Evolutionary conservation across 2,797 vertebrate species (phyloP), one percentile per base, ranked within the genome.

Genomic region (Pipistrellus pygmaeus): DNA sequence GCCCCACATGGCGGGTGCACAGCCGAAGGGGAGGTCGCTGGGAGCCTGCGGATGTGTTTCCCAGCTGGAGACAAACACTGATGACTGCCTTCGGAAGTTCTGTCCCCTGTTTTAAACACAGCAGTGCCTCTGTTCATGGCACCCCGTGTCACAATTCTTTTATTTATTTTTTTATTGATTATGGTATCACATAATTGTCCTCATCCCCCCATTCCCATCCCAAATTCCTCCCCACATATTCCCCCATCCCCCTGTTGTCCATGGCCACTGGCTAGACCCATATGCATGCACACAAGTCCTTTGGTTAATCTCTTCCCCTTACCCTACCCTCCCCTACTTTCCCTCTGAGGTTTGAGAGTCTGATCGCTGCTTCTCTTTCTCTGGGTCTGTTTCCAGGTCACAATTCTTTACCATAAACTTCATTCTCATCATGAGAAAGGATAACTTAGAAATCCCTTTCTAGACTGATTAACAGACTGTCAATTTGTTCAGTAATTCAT

Each of bases 401-500:
- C 1, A 35, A 15, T 77, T 38, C 41, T 87, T 88, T 20, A 44
- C 64, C 18, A 18, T 30, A 46, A 48, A 35, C 38, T 77, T 62
- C n/a, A 38, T 75, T 41, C 18, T 81, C 1, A 2, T 41, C 46
- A 71, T 2, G 13, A 68, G 68, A 55, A 53, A 48, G 9, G n/a
- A 18, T 53, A 46, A 82, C 27, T 60, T n/a, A 81, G 53, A 90
- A 88, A 90, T 76, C 1, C 2, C 48, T 64, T 66, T 80, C 51
- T 20, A 76, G 57, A 80, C 3, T 32, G 30, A 82, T 46, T 80
- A 44, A 73, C 2, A 73, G 80, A 51, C 17, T n/a, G 12, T n/a
- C 78, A 78, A 85, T 86, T 72, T 77, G 71, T 38, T 95, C 82
- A 95, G n/a, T 64, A 69, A 38, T 60, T 76, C 35, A 55, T 46